Conservation (phyloP, 30 jellyfish, hydroid and myxozoan species). For the Clytia hemisphaerica region DNA sequence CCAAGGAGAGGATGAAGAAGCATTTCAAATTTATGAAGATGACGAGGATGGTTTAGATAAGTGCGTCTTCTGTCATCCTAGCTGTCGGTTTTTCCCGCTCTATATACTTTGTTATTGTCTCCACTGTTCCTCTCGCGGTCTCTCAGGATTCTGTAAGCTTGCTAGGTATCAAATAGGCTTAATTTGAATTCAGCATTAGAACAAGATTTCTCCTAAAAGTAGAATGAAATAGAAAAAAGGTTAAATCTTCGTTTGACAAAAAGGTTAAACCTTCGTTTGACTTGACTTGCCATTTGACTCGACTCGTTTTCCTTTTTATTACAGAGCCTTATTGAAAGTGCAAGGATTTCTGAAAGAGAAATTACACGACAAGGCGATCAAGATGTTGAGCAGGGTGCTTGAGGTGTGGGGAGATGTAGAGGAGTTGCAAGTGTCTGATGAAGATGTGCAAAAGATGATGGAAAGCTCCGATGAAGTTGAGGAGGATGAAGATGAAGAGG, state of each 20-base stretch:
- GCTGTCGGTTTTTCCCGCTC: too few species aligned
- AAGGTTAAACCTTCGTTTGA: not conserved
- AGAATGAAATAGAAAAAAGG: too few species aligned
- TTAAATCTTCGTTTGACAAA: too few species aligned
- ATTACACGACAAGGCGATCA: not conserved
- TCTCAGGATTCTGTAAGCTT: too few species aligned
- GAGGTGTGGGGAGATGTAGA: slow-evolving; percentile 21
- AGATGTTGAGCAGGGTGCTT: not conserved
- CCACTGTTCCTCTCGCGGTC: too few species aligned
- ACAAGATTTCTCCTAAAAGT: too few species aligned
- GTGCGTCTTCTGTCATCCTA: not conserved
- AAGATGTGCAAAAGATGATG: slow-evolving; percentile 28
- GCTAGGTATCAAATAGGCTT: too few species aligned
- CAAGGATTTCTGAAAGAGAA: slow-evolving; percentile 1
- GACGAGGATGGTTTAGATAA: slow-evolving; percentile 30
- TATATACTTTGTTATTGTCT: too few species aligned
- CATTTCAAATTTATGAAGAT: slow-evolving; percentile 32
- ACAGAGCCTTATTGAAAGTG: slow-evolving; percentile 14
- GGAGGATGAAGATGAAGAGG: slow-evolving; percentile 15
- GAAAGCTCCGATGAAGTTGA: slow-evolving; percentile 29
- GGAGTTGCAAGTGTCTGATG: slow-evolving; percentile 37
- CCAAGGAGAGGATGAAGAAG: slow-evolving; percentile 42
- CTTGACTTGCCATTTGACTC: not conserved
- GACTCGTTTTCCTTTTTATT: not conserved
- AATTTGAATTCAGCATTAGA: too few species aligned